Evolutionary conservation across 1,140 invertebrate genomes (phyloP), one percentile per base, ranked within the genome.

Genomic region (Plutomurus gul): DNA sequence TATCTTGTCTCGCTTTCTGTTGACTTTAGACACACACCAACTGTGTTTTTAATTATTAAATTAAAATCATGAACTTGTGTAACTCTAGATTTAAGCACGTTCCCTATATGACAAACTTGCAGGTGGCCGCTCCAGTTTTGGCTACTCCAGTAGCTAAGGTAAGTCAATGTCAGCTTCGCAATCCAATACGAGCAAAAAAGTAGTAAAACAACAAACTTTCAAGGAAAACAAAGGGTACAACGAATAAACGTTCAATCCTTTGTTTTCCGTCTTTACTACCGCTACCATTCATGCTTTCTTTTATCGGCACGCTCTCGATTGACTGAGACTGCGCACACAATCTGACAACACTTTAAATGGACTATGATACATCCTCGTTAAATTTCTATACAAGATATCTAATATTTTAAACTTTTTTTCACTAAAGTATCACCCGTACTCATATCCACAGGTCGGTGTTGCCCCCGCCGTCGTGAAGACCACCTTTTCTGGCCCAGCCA

Each of bases 381-480:
- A n/a, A n/a, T n/a, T n/a, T n/a, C n/a, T n/a, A n/a, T n/a, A n/a
- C n/a, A n/a, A n/a, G n/a, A n/a, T n/a, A n/a, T n/a, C n/a, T n/a
- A n/a, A n/a, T n/a, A n/a, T n/a, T n/a, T n/a, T n/a, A n/a, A n/a
- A n/a, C n/a, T n/a, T n/a, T n/a, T n/a, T n/a, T n/a, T n/a, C n/a
- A n/a, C n/a, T n/a, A n/a, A 47, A 47, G 43, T 47, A 47, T 47
- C 43, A 47, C 16, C 4, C 8, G 6, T 47, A 47, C 16, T 8
- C 8, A 13, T 47, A 47, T n/a, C 43, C 43, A 47, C 43, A 51
- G 47, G 47, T 51, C 25, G 47, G 18, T 22, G 6, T 8, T 20
- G 18, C 47, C n/a, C 47, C 20, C n/a, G 75, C 75, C 30, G 56
- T 77, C 40, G 75, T 77, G 25, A 70, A 60, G 22, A 77, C 75